phyloP scores from a whole-genome alignment of 1,140 invertebrate genomes.

The Brachionus paranguensis region DNA sequence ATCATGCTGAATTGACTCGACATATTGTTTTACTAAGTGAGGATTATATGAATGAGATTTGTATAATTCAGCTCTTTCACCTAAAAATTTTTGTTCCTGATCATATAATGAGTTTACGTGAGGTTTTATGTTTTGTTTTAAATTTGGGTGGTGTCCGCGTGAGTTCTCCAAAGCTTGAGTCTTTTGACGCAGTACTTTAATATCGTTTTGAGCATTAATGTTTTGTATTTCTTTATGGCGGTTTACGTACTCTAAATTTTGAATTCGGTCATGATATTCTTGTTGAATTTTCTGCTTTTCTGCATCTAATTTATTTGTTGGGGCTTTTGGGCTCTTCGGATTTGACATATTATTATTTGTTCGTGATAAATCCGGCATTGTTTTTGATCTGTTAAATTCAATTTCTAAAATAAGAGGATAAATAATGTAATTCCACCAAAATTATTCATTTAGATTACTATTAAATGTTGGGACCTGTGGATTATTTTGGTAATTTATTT shows the following conservation, averaged over 20 bases:
- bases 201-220: neutral
- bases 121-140: constrained; percentile 1
- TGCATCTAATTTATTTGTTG: neutral
- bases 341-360: neutral
- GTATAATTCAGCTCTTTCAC: constrained; percentile 25
- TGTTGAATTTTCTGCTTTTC: neutral
- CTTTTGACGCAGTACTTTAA: neutral
- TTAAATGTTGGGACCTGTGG: neutral
- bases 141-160: neutral
- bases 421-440: no score
- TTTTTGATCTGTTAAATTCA: constrained; percentile 36
- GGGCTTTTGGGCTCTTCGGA: neutral
- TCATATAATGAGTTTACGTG: constrained; percentile 34
- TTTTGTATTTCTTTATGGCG: constrained; percentile 16
- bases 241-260: constrained; percentile 33
- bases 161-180: neutral
- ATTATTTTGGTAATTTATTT: constrained; percentile 8
- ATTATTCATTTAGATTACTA: neutral
- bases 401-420: neutral
- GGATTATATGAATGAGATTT: constrained; percentile 17
- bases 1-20: neutral
- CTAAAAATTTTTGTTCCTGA: constrained; percentile 5
- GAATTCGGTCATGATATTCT: constrained; percentile 1
- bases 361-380: neutral
- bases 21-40: constrained; percentile 22